Conservation (phyloP, 2,113 vertebrate species). For the Tragelaphus imberbis region DNA sequence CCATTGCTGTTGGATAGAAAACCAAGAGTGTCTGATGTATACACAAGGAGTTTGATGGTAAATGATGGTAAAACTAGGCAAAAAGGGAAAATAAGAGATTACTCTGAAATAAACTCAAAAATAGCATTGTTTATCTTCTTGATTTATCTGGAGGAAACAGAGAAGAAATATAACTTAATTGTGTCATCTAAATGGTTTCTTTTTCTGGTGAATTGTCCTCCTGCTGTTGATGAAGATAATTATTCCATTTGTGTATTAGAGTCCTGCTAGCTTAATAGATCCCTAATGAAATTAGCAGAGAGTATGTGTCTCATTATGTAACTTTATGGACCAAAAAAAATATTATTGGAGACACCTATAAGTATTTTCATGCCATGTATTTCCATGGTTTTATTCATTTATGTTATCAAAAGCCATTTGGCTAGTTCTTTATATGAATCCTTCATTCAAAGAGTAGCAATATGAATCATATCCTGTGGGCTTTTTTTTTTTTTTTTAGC, state of each 20-base stretch:
- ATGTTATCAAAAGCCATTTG: neutral
- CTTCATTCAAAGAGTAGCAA: neutral
- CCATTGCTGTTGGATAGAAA: neutral
- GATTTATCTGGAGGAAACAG: slow-evolving; percentile 55
- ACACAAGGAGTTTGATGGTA: neutral
- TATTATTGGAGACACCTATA: neutral
- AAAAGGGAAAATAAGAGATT: neutral
- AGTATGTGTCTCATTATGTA: slow-evolving; percentile 44
- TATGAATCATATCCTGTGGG: neutral
- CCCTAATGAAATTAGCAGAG: slow-evolving; percentile 61
- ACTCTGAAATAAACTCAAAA: slow-evolving; percentile 30
- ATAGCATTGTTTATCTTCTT: slow-evolving; percentile 57
- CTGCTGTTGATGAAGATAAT: slow-evolving; percentile 60
- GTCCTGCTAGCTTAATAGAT: slow-evolving; percentile 61
- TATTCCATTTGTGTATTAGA: slow-evolving; percentile 60
- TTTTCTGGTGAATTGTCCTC: slow-evolving; percentile 58
- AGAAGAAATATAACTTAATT: slow-evolving; percentile 64
- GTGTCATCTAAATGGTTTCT: slow-evolving; percentile 52
- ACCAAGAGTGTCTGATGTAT: neutral
- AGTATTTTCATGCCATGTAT: neutral
- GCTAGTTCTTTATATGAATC: neutral
- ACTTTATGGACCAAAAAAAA: neutral
- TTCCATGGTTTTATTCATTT: slow-evolving; percentile 24
- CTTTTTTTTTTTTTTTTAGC: neutral
- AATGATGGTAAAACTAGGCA: neutral